Base-by-base conservation (phyloP, 2,113 vertebrate genomes). In the Ursus arctos region DNA sequence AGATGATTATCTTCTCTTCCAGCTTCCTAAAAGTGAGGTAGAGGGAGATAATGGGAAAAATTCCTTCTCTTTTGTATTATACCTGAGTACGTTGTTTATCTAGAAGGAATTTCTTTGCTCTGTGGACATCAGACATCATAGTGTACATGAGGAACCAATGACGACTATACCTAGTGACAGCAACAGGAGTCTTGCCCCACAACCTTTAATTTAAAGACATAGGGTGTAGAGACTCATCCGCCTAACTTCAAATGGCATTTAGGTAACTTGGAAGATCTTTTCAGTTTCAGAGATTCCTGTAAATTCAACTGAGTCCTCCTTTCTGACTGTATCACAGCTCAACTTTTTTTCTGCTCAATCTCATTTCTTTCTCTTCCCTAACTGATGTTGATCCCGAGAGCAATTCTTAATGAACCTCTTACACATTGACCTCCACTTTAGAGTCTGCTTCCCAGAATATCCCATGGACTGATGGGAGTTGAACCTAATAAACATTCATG, bases 401-500 rank as follows among this genome's bases (percentile, higher is more conserved):
- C 49, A 80, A 76, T 33, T 49, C 15, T 5, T 87, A 67, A 87
- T 67, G 65, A 82, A 57, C 13, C 15, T 47, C 4, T 86, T 74
- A 67, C 1, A 76, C 10, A 67, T 2, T 57, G n/a, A 87, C 67
- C 19, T 59, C 28, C 22, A 49, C 36, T 16, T 87, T 40, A 82
- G 8, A 82, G 26, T 87, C 26, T 67, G 24, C 28, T 92, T 82
- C 59, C 33, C 12, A 57, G 47, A 74, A 87, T 55, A 57, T 57
- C n/a, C 21, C n/a, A 55, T 51, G 14, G 31, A 94, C 14, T 81
- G 57, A n/a, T 26, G 15, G 65, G 1, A 76, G 33, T 59, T 67
- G n/a, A 90, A 67, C 40, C 82, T 59, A 92, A 76, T 82, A 76
- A 91, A 67, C 15, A 82, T 88, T 87, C 47, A n/a, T 69, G 55